Evolutionary conservation across 2,113 vertebrate species (phyloP), one percentile per base, ranked within the genome.

Genomic region (Gracilinanus agilis): DNA sequence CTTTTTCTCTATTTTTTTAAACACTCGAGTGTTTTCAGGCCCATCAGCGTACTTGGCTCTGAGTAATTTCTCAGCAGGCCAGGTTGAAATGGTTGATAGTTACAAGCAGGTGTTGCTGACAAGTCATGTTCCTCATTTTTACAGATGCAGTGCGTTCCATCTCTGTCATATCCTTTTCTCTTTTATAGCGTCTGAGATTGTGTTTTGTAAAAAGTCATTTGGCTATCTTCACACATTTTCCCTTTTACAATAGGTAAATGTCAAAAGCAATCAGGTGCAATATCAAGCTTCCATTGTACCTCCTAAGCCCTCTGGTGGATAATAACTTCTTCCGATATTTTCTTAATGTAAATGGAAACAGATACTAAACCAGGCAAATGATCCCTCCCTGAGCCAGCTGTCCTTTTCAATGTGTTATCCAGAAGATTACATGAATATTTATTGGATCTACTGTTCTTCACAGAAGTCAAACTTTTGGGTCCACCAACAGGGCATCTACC

Each of bases 371-470:
- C 90, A 98, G 96, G 92, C 44, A 98, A 98, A 98, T 94, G 95
- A 98, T 96, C 92, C 91, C 97, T 97, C 96, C 96, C 97, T 96
- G 96, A 98, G 97, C 94, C 97, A 98, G 96, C 96, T 98, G 98
- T 98, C 98, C 97, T 98, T 98, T 98, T 97, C 95, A 97, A 94
- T 97, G 96, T 97, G 91, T 97, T 97, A 97, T 91, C 95, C 55
- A 93, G 94, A 89, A 97, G 96, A 98, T 97, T 96, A 97, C 96
- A 98, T 97, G 96, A 98, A 98, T 98, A 98, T 98, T 98, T 98
- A 98, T 98, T 94, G 94, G 93, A 92, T 95, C 58, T 94, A 96
- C 90, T 96, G 54, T 97, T 98, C 96, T 93, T 96, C 54, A 96
- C 92, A 95, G 44, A 97, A 97, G 95, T 89, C 95, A 94, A 94